Percentiles rank a stretch among this genome's conserved stretches.
Conservation (phyloP, 92 coral and sea anemone species). For the Pocillopora meandrina region DNA sequence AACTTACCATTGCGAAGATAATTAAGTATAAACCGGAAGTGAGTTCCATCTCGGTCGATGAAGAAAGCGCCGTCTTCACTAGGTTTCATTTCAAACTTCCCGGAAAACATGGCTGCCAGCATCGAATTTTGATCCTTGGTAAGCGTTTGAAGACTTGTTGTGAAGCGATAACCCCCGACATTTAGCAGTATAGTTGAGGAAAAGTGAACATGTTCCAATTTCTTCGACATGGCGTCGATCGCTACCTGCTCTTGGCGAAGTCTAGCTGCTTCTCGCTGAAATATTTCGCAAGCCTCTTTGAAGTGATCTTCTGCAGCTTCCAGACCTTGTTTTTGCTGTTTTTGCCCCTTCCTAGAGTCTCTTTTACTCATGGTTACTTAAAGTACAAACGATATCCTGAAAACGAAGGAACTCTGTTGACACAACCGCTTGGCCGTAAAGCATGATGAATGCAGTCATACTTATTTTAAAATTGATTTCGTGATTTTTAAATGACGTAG, state of each 20-base stretch:
- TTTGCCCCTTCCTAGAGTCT: not conserved
- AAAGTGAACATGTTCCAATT: constrained; percentile 40
- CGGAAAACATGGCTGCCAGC: constrained; percentile 29
- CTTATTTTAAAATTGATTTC: no score
- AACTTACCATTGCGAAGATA: constrained; percentile 8
- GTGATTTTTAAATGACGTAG: no score
- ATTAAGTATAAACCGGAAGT: constrained; percentile 27
- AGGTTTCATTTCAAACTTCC: constrained; percentile 3
- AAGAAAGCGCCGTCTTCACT: constrained; percentile 1
- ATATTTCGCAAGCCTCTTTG: constrained; percentile 7
- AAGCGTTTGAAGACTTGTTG: constrained; percentile 57
- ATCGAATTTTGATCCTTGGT: constrained; percentile 68
- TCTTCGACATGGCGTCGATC: constrained; percentile 41
- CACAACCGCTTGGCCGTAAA: no score
- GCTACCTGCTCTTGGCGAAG: constrained; percentile 52
- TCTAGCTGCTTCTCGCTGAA: constrained; percentile 1
- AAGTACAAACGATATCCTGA: not conserved
- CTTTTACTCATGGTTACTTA: not conserved
- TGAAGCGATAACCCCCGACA: constrained; percentile 61
- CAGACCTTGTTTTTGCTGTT: not conserved
- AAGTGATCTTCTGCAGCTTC: not conserved
- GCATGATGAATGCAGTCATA: no score
- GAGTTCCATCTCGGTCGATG: constrained; percentile 6
- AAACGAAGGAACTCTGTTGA: not conserved
- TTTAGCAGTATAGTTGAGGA: constrained; percentile 51